A percentile compares a stretch with the other conserved stretches of the same genome.
Conservation (phyloP, 2,113 vertebrate genomes). For the Platysteira castanea region DNA sequence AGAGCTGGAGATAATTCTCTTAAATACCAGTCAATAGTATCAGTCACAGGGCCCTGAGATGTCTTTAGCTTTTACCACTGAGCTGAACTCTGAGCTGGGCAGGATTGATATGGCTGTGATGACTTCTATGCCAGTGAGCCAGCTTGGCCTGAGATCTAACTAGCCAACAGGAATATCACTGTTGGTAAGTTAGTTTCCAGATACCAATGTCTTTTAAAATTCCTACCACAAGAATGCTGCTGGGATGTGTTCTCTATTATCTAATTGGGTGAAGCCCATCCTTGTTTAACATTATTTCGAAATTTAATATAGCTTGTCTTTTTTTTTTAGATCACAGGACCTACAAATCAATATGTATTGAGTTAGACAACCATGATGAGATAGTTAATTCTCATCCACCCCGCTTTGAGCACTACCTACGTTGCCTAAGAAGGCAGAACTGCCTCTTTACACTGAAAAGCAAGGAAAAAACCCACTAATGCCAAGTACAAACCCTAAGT, state of each 20-base stretch:
- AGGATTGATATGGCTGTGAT: background rate
- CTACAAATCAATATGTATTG: slow-evolving; percentile 51
- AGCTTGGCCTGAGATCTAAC: background rate
- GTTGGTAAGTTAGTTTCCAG: background rate
- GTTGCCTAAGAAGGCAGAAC: background rate
- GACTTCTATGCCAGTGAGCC: background rate
- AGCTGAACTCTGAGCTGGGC: background rate
- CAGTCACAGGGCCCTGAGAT: background rate
- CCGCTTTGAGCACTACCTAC: background rate
- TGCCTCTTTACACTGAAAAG: background rate
- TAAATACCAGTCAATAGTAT: background rate
- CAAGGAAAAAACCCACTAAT: background rate
- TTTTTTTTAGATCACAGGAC: background rate
- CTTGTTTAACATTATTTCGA: background rate
- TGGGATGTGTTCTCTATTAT: background rate
- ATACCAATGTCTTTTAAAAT: background rate
- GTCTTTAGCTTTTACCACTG: background rate
- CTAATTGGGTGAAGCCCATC: background rate
- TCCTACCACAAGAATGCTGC: background rate
- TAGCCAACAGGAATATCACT: background rate
- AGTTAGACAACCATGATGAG: background rate
- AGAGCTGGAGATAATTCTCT: background rate
- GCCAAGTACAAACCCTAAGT: background rate
- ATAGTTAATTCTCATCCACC: background rate
- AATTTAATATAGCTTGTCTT: slow-evolving; percentile 11